Evolutionary conservation across 2,888 invertebrate species (phyloP).

Genomic region (Zeuzera pyrina): DNA sequence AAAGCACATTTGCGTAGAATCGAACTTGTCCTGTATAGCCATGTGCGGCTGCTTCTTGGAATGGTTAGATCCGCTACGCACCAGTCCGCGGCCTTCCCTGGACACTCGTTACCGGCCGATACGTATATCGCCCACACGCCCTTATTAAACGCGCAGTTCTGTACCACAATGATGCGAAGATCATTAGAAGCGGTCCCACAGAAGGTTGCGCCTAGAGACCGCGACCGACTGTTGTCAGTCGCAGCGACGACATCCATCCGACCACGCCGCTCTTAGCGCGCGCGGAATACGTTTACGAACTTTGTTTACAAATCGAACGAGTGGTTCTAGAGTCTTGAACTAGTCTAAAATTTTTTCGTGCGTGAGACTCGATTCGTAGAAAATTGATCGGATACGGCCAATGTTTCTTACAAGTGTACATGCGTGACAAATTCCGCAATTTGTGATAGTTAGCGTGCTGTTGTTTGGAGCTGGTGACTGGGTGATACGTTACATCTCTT

Average conservation of each 20-base stretch:
- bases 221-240: conserved; percentile 47
- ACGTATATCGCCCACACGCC: conserved; percentile 48
- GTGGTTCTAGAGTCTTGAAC: conserved; percentile 17
- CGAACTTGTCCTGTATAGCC: conserved; percentile 57
- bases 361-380: conserved; percentile 14
- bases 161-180: conserved; percentile 47
- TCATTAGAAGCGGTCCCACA: conserved; percentile 54
- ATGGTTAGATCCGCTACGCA: conserved; percentile 39
- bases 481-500: conserved; percentile 26
- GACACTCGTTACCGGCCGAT: conserved; percentile 31
- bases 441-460: conserved; percentile 38
- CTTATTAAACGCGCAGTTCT: conserved; percentile 49
- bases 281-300: conserved; percentile 30
- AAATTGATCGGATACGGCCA: conserved; percentile 43
- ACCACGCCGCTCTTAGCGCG: conserved; percentile 42
- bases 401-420: too few species aligned
- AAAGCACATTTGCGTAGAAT: too few species aligned
- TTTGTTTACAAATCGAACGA: conserved; percentile 12
- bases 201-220: conserved; percentile 19
- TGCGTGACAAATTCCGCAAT: conserved; percentile 46
- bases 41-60: conserved; percentile 55
- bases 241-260: conserved; percentile 52
- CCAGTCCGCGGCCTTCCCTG: conserved; percentile 23
- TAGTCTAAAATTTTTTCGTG: conserved; percentile 19
- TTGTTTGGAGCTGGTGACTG: conserved; percentile 35